Evolutionary conservation across 2,888 invertebrate species (phyloP).

Genomic region (Eristalis pertinax): DNA sequence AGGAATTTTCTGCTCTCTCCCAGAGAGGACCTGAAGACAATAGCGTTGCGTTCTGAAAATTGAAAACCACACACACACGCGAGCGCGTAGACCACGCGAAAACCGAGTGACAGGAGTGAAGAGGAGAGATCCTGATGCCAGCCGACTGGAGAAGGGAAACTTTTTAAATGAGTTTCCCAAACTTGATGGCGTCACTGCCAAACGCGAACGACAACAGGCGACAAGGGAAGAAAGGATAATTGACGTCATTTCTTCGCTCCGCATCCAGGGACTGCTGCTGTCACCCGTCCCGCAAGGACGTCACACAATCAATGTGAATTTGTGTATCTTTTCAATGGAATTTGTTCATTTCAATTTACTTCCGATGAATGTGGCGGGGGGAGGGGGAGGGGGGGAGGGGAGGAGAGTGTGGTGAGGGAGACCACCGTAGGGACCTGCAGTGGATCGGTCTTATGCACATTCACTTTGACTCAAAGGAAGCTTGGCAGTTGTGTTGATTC

Average conservation of each 20-base stretch:
- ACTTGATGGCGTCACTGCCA: conserved; percentile 61
- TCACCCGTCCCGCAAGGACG: not conserved
- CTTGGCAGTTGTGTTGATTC: not conserved
- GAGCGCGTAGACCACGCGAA: not conserved
- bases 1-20: not conserved
- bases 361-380: not conserved
- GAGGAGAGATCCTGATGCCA: conserved; percentile 11
- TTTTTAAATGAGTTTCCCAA: conserved; percentile 46
- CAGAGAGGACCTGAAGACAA: conserved; percentile 3
- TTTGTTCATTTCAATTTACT: conserved; percentile 41
- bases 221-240: conserved; percentile 29
- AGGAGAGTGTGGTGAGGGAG: too few relatives aligned
- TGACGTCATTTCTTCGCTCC: conserved; percentile 53
- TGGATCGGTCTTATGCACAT: not conserved
- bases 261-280: not conserved
- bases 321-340: conserved; percentile 40
- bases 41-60: too few relatives aligned
- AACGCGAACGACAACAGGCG: not conserved
- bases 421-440: not conserved
- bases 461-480: not conserved
- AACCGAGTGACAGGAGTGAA: not conserved
- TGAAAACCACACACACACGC: conserved; percentile 30
- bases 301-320: conserved; percentile 43
- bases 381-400: not conserved
- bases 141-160: conserved; percentile 13